phyloP scores from a whole-genome alignment of 2,113 vertebrate genomes.

The crab-eating macaque (Macaca fascicularis) region DNA sequence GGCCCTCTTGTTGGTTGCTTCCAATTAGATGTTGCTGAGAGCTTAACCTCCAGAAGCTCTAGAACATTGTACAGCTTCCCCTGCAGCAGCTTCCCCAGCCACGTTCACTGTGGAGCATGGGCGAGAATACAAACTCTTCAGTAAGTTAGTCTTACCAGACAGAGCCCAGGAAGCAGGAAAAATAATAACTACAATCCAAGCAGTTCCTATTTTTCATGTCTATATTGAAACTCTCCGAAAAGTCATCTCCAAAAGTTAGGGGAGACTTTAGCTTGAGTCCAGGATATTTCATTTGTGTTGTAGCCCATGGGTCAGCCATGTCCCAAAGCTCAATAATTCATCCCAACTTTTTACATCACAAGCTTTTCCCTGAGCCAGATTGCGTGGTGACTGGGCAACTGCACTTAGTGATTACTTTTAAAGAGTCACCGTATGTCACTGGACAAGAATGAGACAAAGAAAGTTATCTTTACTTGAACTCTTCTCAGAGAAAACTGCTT shows the following conservation, averaged over 20 bases:
- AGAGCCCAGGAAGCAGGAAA: neutral
- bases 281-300: neutral
- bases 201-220: neutral
- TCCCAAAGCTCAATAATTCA: conserved; percentile 3
- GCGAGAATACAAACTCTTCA: neutral
- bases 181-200: neutral
- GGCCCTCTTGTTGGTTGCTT: neutral
- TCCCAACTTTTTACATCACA: conserved; percentile 10
- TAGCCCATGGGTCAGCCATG: neutral
- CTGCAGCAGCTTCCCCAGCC: neutral
- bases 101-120: neutral
- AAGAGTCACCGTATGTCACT: neutral
- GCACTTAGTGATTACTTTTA: neutral
- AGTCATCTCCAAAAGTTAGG: neutral
- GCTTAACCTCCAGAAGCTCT: neutral
- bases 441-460: neutral
- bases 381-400: neutral
- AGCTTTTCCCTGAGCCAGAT: neutral
- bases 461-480: neutral
- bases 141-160: neutral
- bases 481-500: conserved; percentile 4
- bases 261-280: neutral
- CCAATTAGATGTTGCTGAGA: neutral
- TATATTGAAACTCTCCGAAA: neutral
- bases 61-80: neutral